phyloP scores from a whole-genome alignment of 2,113 vertebrate genomes.

The Herpetotheres cachinnans region DNA sequence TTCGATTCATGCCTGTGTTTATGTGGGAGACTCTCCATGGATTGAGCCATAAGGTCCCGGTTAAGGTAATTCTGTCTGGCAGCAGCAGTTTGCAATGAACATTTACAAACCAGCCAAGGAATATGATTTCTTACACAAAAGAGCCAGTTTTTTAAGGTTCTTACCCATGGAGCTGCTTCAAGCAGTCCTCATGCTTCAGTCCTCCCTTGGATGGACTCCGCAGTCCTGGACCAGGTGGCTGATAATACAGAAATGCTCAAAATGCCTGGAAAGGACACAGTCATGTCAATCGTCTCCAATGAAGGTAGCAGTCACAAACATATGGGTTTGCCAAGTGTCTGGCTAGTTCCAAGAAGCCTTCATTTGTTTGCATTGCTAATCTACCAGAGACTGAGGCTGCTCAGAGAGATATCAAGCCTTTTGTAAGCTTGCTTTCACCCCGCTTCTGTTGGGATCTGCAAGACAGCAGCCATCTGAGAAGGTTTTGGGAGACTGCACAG shows the following conservation, averaged over 20 bases:
- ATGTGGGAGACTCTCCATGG: not conserved
- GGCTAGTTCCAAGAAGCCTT: constrained; percentile 30
- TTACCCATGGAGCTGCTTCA: not conserved
- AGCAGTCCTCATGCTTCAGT: not conserved
- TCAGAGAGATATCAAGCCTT: not conserved
- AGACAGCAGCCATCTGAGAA: constrained; percentile 34
- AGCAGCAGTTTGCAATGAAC: constrained; percentile 10
- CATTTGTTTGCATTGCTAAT: constrained; percentile 56
- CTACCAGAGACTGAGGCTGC: constrained; percentile 40
- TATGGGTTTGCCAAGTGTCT: constrained; percentile 21
- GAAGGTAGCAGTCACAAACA: constrained; percentile 63
- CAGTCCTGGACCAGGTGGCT: not conserved
- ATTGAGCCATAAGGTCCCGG: not conserved
- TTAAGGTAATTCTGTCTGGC: constrained; percentile 58
- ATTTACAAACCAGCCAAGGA: not conserved
- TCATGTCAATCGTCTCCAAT: not conserved
- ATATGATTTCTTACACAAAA: constrained; percentile 25
- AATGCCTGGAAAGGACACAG: constrained; percentile 56
- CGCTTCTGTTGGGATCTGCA: constrained; percentile 25
- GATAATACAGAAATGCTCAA: constrained; percentile 47
- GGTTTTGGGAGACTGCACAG: not conserved
- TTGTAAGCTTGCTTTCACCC: constrained; percentile 10
- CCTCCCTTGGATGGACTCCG: constrained; percentile 2
- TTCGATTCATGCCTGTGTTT: constrained; percentile 3
- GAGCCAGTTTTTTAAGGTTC: not conserved